Conservation (phyloP, 1,140 invertebrate species). For the Acromyrmex echinatior region DNA sequence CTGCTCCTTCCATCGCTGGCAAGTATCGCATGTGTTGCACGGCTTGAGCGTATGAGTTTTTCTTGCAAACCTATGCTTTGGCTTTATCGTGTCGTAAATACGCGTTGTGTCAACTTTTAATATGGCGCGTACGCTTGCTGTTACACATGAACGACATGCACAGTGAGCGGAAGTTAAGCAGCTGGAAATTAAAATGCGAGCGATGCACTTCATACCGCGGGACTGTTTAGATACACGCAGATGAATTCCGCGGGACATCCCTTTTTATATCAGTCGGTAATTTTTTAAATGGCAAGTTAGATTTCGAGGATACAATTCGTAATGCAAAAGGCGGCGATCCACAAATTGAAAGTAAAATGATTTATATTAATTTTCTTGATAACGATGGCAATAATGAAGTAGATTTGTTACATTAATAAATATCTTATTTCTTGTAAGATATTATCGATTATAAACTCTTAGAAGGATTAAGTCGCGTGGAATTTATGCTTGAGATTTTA, state of each 20-base stretch:
- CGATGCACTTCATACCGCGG: background rate
- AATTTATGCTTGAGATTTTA: no score
- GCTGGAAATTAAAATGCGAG: constrained; percentile 38
- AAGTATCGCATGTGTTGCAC: background rate
- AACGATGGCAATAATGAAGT: background rate
- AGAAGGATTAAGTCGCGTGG: no score
- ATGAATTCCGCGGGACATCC: background rate
- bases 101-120: constrained; percentile 46
- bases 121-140: constrained; percentile 15
- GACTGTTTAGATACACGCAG: background rate
- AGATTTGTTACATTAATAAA: no score
- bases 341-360: background rate
- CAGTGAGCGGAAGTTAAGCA: constrained; percentile 11
- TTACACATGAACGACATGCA: background rate
- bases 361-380: background rate
- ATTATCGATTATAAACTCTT: no score
- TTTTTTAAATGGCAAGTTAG: background rate
- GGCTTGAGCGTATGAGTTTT: constrained; percentile 25
- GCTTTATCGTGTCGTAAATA: constrained; percentile 35
- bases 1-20: background rate
- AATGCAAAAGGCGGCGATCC: background rate
- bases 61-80: constrained; percentile 45
- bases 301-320: no score
- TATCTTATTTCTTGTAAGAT: no score
- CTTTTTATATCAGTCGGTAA: background rate